A percentile compares a stretch with the other conserved stretches of the same genome.
phyloP scores from a whole-genome alignment of 2,113 vertebrate genomes.

The Heterotis niloticus region DNA sequence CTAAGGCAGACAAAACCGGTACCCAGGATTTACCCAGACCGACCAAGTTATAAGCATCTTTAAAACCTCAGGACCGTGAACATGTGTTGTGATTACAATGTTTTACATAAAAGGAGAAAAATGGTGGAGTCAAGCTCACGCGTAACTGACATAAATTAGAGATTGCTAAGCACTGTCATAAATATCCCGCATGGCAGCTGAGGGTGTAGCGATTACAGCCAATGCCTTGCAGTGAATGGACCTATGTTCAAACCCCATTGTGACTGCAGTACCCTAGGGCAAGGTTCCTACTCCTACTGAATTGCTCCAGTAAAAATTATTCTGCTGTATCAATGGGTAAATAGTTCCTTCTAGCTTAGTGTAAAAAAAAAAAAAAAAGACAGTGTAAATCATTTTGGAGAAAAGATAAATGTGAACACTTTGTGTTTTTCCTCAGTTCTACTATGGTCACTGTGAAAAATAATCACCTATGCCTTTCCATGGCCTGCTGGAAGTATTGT shows the following conservation, averaged over 20 bases:
- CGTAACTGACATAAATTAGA: constrained; percentile 35
- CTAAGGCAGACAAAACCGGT: neutral
- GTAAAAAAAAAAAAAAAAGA: too few relatives aligned
- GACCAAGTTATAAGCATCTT: constrained; percentile 40
- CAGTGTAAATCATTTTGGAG: neutral
- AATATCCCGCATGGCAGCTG: too few relatives aligned
- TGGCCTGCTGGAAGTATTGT: neutral
- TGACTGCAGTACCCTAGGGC: too few relatives aligned
- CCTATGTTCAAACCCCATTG: too few relatives aligned
- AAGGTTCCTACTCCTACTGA: too few relatives aligned
- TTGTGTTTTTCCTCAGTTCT: neutral
- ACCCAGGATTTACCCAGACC: neutral
- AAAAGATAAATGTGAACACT: neutral
- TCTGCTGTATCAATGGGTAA: too few relatives aligned
- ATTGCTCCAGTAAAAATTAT: too few relatives aligned
- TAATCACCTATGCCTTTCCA: neutral
- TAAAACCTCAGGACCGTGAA: constrained; percentile 47
- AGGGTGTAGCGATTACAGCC: too few relatives aligned
- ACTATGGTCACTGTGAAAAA: constrained; percentile 1
- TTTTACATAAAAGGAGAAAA: constrained; percentile 61
- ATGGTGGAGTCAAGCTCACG: constrained; percentile 51
- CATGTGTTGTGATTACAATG: constrained; percentile 71
- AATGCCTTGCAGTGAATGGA: too few relatives aligned
- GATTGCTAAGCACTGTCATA: too few relatives aligned
- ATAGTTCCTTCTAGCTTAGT: too few relatives aligned